These are phyloP conservation scores for Homalodisca vitripennis DNA, from an alignment of 1,140 invertebrate species.

Conservation along the genomic window DNA sequence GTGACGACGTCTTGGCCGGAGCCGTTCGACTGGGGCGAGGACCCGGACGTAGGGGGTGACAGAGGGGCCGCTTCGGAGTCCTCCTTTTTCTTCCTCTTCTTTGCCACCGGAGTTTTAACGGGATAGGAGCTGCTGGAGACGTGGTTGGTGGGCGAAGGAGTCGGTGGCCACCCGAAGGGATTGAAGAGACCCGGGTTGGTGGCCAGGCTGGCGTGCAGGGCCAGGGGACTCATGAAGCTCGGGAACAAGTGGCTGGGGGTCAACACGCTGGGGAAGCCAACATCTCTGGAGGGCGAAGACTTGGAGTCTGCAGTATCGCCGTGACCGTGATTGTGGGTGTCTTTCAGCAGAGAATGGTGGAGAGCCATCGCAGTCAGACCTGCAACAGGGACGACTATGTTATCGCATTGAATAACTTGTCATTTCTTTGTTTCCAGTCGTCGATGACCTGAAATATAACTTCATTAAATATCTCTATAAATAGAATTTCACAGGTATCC, in stretches of 20 bases:
- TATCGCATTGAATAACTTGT: too few species aligned
- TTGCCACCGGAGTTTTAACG: not conserved
- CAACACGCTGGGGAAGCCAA: constrained; percentile 12
- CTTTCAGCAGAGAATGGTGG: constrained; percentile 33
- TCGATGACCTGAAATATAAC: too few species aligned
- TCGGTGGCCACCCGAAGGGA: not conserved
- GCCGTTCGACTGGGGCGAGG: constrained; percentile 32
- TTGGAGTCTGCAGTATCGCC: constrained; percentile 6
- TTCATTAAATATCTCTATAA: too few species aligned
- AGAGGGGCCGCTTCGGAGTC: constrained; percentile 31
- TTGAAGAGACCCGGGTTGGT: constrained; percentile 20
- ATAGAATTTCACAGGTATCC: too few species aligned
- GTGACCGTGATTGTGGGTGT: constrained; percentile 9
- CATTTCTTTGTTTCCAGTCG: too few species aligned
- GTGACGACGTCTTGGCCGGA: constrained; percentile 15
- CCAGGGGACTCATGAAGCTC: constrained; percentile 29
- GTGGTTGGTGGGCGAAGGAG: constrained; percentile 6
- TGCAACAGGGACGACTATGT: too few species aligned
- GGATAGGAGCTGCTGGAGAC: not conserved
- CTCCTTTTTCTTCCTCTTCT: constrained; percentile 19
- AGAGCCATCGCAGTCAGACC: constrained; percentile 32
- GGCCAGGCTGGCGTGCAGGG: constrained; percentile 26
- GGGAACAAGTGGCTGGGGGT: constrained; percentile 25
- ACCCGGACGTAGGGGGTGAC: constrained; percentile 36
- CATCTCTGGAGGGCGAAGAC: constrained; percentile 6